Base-by-base conservation (phyloP, 2,113 vertebrate genomes). In the Ageneiosus marmoratus region DNA sequence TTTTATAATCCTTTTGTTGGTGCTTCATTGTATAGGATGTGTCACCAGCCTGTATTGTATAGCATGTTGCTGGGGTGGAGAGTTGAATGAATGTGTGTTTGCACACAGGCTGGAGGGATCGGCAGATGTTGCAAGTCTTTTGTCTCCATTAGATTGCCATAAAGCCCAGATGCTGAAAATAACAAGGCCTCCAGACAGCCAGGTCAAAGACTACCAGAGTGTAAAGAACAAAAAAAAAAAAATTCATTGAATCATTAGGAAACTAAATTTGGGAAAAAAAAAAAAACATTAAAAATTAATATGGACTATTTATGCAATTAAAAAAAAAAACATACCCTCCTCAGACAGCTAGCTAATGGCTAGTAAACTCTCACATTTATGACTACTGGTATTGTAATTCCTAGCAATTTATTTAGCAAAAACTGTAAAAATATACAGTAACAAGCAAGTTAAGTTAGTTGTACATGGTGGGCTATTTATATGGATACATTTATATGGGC, bases 71-170 rank as follows among this genome's bases (percentile, higher is more conserved):
- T 32, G 41, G 74, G 50, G 46, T 10, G 63, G 63, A 58, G 34
- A 48, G 51, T 13, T 27, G 62, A 67, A 67, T 67, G 63, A n/a
- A 16, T 16, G 53, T 60, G 55, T 63, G 53, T 50, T 75, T 74
- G 32, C 70, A 37, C 29, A 44, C 60, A 27, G 46, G 16, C 81
- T 67, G 60, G 73, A 67, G 60, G 50, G 60, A 77, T 44, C 24
- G 37, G 81, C 73, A 77, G 81, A 77, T 83, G 73, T 83, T 51
- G 22, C 27, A 53, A 37, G 72, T 77, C 46, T 65, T 83, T 65
- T 76, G 60, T 83, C 81, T 77, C 73, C 58, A 83, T 77, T 77
- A 83, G 20, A 77, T 56, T 24, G 41, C 46, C 81, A 77, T 67
- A 53, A 77, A 69, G 34, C 55, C 80, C 56, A 62, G 80, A 62